Evolutionary conservation across 2,888 invertebrate genomes (phyloP).

Genomic region (Phyllotreta cruciferae): DNA sequence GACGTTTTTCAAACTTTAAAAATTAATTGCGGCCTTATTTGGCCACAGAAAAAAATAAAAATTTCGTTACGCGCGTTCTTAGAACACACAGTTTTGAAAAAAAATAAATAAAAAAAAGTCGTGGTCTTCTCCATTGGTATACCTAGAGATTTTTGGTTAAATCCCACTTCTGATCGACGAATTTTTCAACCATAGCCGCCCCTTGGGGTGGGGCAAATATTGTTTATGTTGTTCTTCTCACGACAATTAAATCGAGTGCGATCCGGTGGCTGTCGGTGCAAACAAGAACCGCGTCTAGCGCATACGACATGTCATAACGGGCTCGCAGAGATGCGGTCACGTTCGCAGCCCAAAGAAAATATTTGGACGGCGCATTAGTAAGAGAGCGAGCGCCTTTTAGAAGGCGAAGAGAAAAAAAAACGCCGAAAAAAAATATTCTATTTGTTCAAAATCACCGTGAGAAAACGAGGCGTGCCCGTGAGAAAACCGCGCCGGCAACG

Average conservation of each 20-base stretch:
- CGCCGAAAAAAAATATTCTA: constrained; percentile 35
- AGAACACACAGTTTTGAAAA: too few relatives aligned
- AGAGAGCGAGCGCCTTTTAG: constrained; percentile 29
- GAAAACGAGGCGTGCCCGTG: constrained; percentile 30
- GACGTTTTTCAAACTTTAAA: too few relatives aligned
- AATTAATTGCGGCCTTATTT: too few relatives aligned
- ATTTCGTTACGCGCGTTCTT: too few relatives aligned
- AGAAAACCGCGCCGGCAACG: too few relatives aligned
- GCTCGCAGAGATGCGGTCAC: constrained; percentile 28
- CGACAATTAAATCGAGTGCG: constrained; percentile 34
- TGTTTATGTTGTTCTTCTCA: constrained; percentile 22
- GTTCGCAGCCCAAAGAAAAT: constrained; percentile 36
- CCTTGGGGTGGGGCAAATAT: not conserved
- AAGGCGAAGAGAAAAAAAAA: constrained; percentile 14
- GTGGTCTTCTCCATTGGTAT: too few relatives aligned
- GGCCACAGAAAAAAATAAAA: too few relatives aligned
- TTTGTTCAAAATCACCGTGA: constrained; percentile 37
- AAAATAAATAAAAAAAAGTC: too few relatives aligned
- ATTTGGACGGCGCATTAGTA: constrained; percentile 34
- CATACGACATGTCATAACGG: constrained; percentile 20
- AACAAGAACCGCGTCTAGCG: constrained; percentile 25
- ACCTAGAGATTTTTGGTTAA: too few relatives aligned
- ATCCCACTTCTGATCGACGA: too few relatives aligned
- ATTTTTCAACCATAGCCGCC: too few relatives aligned
- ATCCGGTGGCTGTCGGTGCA: constrained; percentile 27